Base-by-base conservation (phyloP, 2,797 vertebrate genomes). In the Falco columbarius region DNA sequence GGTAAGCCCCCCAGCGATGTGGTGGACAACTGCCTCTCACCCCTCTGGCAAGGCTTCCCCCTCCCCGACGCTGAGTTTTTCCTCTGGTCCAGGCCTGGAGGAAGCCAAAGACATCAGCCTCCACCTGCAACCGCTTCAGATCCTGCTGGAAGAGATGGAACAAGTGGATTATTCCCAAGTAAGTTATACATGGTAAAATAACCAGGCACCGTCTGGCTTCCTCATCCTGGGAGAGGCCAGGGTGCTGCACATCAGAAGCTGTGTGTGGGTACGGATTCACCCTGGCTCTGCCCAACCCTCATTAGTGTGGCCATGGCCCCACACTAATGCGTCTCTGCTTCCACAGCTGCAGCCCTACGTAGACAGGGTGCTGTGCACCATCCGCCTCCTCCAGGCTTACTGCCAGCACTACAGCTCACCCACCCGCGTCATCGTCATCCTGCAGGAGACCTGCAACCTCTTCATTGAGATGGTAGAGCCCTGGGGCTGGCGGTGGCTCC, bases 391-490 rank as follows among this genome's bases (percentile, higher is more conserved):
- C 46, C 98, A 98, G 93, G 95, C 95, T 73, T 95, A 89, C 80
- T 99, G 98, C 0, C 51, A 91, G 72, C 94, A 98, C 97, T 98
- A 98, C 95, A 95, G 97, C 81, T 91, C 93, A 0, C 98, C 98
- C 10, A 76, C 95, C 61, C 96, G 97, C 32, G 4, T 97, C 89
- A 89, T 98, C 14, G 92, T 98, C 12, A 36, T 99, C 89, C 97
- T 99, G 86, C 98, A 98, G 94, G 98, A 99, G 95, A 97, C 98
- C 95, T 98, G 98, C 97, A 99, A 98, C 97, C 97, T 98, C 70
- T 83, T 98, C 93, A 98, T 98, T 5, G 96, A 97, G 27, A 91
- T 96, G 98, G 98, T 99, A 98, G 52, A 29, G 36, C 22, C 67
- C 58, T 14, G 5, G 34, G 14, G 20, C 44, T 1, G 6, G 46